These are phyloP conservation scores for Kryptolebias marmoratus DNA, from an alignment of 2,113 vertebrate species.

Conservation along the genomic window DNA sequence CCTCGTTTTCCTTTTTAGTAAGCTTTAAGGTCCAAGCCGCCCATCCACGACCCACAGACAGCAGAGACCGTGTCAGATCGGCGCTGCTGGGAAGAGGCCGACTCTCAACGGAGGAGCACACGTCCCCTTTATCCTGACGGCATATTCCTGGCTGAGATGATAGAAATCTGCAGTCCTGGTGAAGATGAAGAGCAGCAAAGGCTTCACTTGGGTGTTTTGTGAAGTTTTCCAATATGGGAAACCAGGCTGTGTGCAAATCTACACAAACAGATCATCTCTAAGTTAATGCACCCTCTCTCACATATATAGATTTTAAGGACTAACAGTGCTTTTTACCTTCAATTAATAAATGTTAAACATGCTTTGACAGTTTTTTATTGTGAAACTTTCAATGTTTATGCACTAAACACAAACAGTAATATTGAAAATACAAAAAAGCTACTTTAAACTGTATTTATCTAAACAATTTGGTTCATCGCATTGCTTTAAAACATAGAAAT, in stretches of 20 bases:
- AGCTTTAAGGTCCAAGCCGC: conserved; percentile 66
- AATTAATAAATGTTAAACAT: too few species aligned
- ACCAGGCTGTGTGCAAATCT: background rate
- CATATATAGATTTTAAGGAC: background rate
- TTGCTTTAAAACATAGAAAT: too few species aligned
- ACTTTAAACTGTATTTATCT: too few species aligned
- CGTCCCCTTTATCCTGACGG: conserved; percentile 39
- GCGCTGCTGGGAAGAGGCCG: conserved; percentile 4
- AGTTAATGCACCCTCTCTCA: background rate
- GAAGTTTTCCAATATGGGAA: background rate
- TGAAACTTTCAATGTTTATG: too few species aligned
- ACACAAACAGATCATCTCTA: background rate
- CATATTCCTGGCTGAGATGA: conserved; percentile 45
- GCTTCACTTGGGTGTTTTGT: conserved; percentile 1
- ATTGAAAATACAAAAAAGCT: background rate
- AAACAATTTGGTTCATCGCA: too few species aligned
- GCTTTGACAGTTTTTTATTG: too few species aligned
- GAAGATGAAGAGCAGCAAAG: conserved; percentile 53
- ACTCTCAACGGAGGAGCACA: background rate
- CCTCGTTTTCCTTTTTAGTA: conserved; percentile 6
- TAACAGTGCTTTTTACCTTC: too few species aligned
- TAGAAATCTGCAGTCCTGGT: conserved; percentile 59
- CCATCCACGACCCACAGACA: conserved; percentile 42
- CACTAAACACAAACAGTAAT: background rate
- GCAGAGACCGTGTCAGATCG: conserved; percentile 5